phyloP scores from a whole-genome alignment of 2,113 vertebrate species.

The Tachuris rubrigastra region DNA sequence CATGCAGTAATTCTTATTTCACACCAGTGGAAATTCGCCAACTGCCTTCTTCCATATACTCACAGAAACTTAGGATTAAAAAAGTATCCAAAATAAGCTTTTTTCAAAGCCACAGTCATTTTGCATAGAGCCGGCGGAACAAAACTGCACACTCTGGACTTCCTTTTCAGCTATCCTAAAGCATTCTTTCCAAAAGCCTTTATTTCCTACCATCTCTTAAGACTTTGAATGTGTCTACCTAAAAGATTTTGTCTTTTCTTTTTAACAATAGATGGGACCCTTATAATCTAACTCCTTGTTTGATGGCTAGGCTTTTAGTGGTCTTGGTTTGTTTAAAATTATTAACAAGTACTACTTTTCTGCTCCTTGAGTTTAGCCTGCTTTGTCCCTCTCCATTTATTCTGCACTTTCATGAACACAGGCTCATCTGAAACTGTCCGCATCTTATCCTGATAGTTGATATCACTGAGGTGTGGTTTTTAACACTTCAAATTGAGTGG shows the following conservation, averaged over 20 bases:
- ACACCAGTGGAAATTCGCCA: neutral
- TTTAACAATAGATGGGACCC: neutral
- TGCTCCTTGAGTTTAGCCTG: neutral
- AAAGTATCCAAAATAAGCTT: neutral
- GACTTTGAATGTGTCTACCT: neutral
- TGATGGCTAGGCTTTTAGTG: neutral
- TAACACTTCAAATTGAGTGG: neutral
- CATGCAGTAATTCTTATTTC: neutral
- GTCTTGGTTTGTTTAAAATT: neutral
- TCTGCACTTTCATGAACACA: neutral
- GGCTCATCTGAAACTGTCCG: neutral
- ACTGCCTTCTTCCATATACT: neutral
- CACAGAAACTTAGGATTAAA: neutral
- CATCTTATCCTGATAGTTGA: neutral
- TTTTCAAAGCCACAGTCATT: neutral
- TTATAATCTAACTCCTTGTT: neutral
- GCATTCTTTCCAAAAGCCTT: neutral
- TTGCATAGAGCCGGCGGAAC: neutral
- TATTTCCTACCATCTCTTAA: neutral
- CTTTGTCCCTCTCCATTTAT: neutral
- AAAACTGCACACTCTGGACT: neutral
- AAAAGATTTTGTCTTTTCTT: neutral
- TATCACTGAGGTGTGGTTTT: neutral
- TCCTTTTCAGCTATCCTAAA: neutral
- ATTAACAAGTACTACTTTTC: neutral